Base-by-base conservation (phyloP, 2,113 vertebrate genomes). In the Gavia stellata region DNA sequence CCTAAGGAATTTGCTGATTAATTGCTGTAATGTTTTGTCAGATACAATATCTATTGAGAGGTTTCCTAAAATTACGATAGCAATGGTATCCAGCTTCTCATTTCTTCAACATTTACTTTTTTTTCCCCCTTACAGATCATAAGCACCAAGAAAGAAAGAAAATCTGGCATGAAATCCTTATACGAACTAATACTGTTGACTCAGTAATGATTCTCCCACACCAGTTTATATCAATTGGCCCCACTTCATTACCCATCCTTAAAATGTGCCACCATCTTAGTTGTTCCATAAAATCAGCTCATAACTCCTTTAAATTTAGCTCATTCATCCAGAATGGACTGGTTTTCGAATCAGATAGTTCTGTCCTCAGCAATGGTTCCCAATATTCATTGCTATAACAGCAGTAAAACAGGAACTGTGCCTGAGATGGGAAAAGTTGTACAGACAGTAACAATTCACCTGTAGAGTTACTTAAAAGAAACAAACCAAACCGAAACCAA, bases 121-220 rank as follows among this genome's bases (percentile, higher is more conserved):
- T 7, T 11, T 4, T 1, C 0, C 6, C 6, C 4, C 72, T 56
- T 50, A 0, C 0, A 9, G 58, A 67, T 13, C 67, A 40, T 79
- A 71, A 72, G 6, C 9, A 49, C 2, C 21, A 81, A 70, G 29
- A 81, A 83, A 49, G 4, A 71, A 50, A 44, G 17, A 79, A 92
- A 89, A 52, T 33, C 7, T 53, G 45, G 5, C 36, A 21, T 34
- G 14, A 78, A 84, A 71, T 45, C 25, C 14, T 44, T 45, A 26
- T 0, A 0, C 3, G 3, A 65, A 44, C 21, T 44, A 63, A 33
- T 26, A 84, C 4, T 50, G 7, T 47, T 72, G 50, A 74, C 21
- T 66, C 24, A 26, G 14, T 28, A 90, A 70, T 18, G 16, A 49
- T 70, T 61, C 45, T 84, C 17, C 10, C n/a, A 61, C 14, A 55